Percentiles rank a stretch among this genome's conserved stretches.
These are phyloP conservation scores for Cepphus grylle DNA, from an alignment of 2,113 vertebrate species.

Conservation along the genomic window DNA sequence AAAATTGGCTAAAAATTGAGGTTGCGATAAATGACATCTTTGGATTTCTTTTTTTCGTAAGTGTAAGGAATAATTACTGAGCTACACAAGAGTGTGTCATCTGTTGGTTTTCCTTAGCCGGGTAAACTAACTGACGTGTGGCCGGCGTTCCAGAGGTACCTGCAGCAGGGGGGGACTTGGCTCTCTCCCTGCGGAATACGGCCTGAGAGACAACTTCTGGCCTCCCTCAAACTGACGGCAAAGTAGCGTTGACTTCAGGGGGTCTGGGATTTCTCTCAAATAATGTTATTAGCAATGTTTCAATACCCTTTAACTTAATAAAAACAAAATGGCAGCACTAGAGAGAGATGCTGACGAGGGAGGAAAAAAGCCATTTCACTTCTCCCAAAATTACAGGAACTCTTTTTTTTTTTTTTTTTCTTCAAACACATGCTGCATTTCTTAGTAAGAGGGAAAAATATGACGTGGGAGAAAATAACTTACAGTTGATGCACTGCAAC, in stretches of 20 bases:
- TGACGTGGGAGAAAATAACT: constrained; percentile 52
- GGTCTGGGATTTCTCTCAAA: constrained; percentile 33
- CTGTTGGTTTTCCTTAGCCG: neutral
- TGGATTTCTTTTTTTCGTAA: neutral
- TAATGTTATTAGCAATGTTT: constrained; percentile 22
- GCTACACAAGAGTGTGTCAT: neutral
- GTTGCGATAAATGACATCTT: neutral
- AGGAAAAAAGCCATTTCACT: neutral
- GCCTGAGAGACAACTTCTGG: neutral
- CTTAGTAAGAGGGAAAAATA: constrained; percentile 47
- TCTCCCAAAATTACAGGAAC: neutral
- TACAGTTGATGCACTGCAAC: constrained; percentile 48
- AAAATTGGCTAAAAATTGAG: neutral
- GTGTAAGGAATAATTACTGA: neutral
- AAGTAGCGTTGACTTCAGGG: neutral
- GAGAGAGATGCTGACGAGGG: neutral
- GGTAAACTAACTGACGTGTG: neutral
- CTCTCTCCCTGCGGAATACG: neutral
- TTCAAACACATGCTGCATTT: constrained; percentile 1
- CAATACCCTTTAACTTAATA: neutral
- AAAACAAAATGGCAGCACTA: constrained; percentile 8
- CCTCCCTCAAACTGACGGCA: neutral
- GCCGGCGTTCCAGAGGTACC: neutral
- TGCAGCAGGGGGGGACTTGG: neutral
- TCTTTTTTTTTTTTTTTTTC: constrained; percentile 14